Evolutionary conservation across 2,888 invertebrate genomes (phyloP).

Genomic region (Melipona bicolor): DNA sequence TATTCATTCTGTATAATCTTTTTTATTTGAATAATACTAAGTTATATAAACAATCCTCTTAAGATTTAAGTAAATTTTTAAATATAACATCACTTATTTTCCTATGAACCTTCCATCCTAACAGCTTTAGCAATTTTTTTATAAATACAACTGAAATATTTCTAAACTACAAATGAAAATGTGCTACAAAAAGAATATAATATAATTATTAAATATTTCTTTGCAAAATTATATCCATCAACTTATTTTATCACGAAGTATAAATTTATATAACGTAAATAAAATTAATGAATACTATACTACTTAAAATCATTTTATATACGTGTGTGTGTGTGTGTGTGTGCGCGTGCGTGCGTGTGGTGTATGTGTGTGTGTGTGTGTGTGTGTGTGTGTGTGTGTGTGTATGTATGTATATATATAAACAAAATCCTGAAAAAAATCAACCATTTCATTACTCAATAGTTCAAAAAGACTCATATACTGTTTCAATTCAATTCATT

Average conservation of each 20-base stretch:
- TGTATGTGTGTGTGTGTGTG: neutral
- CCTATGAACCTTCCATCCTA: neutral
- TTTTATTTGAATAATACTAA: neutral
- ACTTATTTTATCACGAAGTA: neutral
- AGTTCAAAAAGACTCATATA: conserved; percentile 3
- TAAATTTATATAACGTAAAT: neutral
- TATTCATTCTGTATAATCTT: conserved; percentile 6
- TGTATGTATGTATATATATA: neutral
- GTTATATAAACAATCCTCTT: neutral
- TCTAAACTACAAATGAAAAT: neutral
- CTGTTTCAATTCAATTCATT: conserved; percentile 7
- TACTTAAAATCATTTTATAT: neutral
- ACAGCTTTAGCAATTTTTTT: neutral
- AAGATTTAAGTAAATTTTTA: neutral
- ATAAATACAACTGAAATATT: conserved; percentile 3
- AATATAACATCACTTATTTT: neutral
- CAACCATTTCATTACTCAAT: conserved; percentile 9
- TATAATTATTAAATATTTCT: neutral
- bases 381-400: too few species aligned
- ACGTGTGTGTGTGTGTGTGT: neutral
- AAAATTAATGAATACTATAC: conserved; percentile 11
- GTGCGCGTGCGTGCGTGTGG: rapidly evolving
- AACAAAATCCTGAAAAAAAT: conserved; percentile 23
- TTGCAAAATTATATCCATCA: neutral
- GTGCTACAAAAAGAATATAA: conserved; percentile 15